Evolutionary conservation across 64 coral and sea anemone genomes (phyloP).

Genomic region (Montipora foliosa): DNA sequence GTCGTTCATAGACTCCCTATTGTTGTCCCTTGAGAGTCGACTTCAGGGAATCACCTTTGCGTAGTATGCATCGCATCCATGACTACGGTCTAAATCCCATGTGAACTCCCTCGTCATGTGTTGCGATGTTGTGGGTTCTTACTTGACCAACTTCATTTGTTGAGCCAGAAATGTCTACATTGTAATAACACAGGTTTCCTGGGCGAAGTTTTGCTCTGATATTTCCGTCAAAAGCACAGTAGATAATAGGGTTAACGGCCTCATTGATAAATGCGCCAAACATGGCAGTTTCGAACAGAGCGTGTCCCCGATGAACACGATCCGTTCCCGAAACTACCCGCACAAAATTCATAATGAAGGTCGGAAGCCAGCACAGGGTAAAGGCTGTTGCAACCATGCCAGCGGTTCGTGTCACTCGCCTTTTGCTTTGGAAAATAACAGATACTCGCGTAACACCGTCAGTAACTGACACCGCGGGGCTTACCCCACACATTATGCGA

Average conservation of each 20-base stretch:
- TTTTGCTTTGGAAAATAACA: background rate
- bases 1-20: too few species aligned
- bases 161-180: background rate
- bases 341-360: too few species aligned
- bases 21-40: too few species aligned
- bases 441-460: background rate
- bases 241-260: slow-evolving; percentile 44
- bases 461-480: background rate
- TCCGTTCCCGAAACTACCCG: too few species aligned
- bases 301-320: too few species aligned
- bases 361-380: too few species aligned
- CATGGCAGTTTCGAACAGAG: too few species aligned
- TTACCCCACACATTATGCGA: background rate
- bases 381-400: too few species aligned
- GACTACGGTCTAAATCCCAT: background rate
- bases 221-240: slow-evolving; percentile 64
- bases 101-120: background rate
- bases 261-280: background rate
- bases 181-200: background rate
- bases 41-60: too few species aligned
- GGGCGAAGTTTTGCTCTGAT: background rate
- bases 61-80: background rate
- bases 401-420: too few species aligned
- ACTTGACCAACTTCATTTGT: background rate
- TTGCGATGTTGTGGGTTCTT: background rate